These are phyloP conservation scores for Crotalus viridis DNA, from an alignment of 2,113 vertebrate genomes.

Conservation along the genomic window DNA sequence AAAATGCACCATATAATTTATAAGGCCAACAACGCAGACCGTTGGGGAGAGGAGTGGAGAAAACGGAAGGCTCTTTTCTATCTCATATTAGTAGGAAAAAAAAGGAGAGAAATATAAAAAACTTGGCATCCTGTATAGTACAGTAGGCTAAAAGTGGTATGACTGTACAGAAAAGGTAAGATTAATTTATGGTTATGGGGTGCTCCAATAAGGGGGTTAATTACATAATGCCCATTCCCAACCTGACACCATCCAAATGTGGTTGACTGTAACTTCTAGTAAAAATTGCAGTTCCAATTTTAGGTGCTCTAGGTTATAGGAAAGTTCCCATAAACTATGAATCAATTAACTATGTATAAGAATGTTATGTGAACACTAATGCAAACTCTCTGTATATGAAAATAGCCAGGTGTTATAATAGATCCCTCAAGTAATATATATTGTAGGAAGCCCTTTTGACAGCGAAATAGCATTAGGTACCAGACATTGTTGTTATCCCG, in stretches of 20 bases:
- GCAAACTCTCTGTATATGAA: background rate
- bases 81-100: background rate
- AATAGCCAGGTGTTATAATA: background rate
- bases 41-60: background rate
- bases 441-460: too few species aligned
- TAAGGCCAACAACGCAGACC: slow-evolving; percentile 1
- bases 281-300: background rate
- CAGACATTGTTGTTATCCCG: too few species aligned
- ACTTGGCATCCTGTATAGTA: background rate
- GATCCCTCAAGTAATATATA: too few species aligned
- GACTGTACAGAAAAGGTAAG: background rate
- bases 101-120: background rate
- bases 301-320: background rate
- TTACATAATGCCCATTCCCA: background rate
- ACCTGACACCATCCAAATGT: background rate
- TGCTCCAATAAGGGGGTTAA: background rate
- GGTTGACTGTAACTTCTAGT: background rate
- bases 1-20: slow-evolving; percentile 8
- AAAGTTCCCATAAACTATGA: background rate
- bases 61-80: background rate
- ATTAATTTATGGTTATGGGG: background rate
- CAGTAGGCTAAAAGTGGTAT: background rate
- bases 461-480: too few species aligned
- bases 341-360: background rate
- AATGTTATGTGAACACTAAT: background rate